Evolutionary conservation across 2,797 vertebrate genomes (phyloP).

Genomic region (Propithecus deckenii): DNA sequence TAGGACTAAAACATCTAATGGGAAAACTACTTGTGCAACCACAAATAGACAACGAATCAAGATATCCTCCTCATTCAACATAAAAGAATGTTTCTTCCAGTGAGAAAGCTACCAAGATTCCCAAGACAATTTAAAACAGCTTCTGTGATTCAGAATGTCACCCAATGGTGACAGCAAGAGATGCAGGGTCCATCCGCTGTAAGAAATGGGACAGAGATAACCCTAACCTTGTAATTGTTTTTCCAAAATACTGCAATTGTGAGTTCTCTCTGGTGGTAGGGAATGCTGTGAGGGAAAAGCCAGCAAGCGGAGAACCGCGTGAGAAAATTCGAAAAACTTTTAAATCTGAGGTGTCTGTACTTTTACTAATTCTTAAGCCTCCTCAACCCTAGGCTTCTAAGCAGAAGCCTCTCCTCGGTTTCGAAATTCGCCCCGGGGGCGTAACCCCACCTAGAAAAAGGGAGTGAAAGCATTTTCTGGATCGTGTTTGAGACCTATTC

Average conservation of each 20-base stretch:
- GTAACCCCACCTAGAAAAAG: not conserved
- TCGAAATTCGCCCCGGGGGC: not conserved
- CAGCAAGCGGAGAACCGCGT: not conserved
- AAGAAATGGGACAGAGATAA: not conserved
- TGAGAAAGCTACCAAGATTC: constrained; percentile 2
- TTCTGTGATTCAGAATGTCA: constrained; percentile 35
- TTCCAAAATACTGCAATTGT: not conserved
- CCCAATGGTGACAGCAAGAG: constrained; percentile 48
- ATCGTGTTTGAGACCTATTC: not conserved
- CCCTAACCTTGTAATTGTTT: not conserved
- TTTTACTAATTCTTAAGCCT: not conserved
- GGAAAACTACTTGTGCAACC: constrained; percentile 27
- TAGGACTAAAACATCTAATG: not conserved
- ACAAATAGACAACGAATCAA: constrained; percentile 26
- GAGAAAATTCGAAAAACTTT: constrained; percentile 1
- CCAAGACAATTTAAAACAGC: constrained; percentile 4
- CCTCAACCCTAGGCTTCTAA: not conserved
- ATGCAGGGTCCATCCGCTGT: not conserved
- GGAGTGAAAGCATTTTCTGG: not conserved
- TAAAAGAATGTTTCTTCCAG: not conserved
- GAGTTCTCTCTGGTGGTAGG: not conserved
- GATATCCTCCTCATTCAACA: not conserved
- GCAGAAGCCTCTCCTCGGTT: not conserved
- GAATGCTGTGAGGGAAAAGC: not conserved
- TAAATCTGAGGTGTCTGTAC: not conserved